Evolutionary conservation across 2,797 vertebrate genomes (phyloP), one percentile per base, ranked within the genome.

Genomic region (Choloepus didactylus): DNA sequence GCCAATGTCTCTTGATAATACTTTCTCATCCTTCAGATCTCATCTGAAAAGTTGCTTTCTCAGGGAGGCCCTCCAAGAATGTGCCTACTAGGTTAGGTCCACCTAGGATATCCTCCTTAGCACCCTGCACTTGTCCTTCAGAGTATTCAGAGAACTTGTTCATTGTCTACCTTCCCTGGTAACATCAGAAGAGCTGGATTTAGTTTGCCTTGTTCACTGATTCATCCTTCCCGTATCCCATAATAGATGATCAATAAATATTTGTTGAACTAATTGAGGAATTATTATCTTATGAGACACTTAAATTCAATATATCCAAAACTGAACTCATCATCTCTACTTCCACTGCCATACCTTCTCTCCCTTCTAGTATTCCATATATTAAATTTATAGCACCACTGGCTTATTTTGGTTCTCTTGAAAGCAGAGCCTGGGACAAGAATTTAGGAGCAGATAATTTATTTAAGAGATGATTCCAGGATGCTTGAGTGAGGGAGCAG

Each of bases 291-390:
- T 75, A 66, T 1, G 25, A 19, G 31, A 18, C 9, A 9, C 15
- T 80, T 81, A 87, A 54, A 41, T 81, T 87, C n/a, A 93, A 54
- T 81, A 62, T 87, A 72, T 81, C 19, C n/a, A n/a, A 88, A 88
- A 81, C 31, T 64, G 35, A 93, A 64, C 23, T 73, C 72, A 70
- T 31, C 31, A 46, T 67, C 23, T 66, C 25, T 82, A 64, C 1
- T 73, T 49, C 46, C 10, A 27, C 29, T 31, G 67, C 72, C 11
- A 56, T 67, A 49, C 31, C 8, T 76, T 18, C n/a, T 89, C n/a
- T 83, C 14, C n/a, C 38, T 66, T 67, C 9, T 56, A 59, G 16
- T 59, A 82, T 46, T 38, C 9, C 11, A 46, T 44, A 35, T n/a
- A 59, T 75, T 46, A 49, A 81, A 81, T 56, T 87, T 88, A 64